phyloP scores from a whole-genome alignment of 35 echinoderm and acorn worm species.

The Lytechinus pictus region DNA sequence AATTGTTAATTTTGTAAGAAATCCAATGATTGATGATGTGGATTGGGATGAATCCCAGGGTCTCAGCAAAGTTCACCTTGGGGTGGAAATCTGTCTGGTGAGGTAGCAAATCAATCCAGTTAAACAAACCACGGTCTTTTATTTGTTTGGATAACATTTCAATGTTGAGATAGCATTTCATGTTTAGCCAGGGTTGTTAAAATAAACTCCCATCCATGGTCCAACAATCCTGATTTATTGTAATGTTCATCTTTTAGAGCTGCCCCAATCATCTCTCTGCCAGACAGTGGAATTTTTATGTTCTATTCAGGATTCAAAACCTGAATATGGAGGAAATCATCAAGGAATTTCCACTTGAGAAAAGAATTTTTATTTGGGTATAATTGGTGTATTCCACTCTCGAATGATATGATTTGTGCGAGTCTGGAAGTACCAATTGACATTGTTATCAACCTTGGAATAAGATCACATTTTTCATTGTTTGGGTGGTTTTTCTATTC shows the following conservation, averaged over 20 bases:
- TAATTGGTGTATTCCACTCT: background rate
- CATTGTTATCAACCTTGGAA: background rate
- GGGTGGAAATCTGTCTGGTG: background rate
- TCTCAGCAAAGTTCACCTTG: background rate
- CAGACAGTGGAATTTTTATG: background rate
- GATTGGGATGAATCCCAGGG: background rate
- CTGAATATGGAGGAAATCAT: background rate
- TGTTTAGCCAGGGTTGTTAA: background rate
- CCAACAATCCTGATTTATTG: background rate
- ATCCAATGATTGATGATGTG: background rate
- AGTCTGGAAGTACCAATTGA: background rate
- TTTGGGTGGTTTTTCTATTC: too few relatives aligned
- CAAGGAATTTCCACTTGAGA: background rate
- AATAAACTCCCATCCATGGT: background rate
- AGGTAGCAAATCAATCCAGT: constrained; percentile 11
- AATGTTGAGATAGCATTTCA: constrained; percentile 4
- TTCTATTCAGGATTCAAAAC: background rate
- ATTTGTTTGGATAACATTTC: constrained; percentile 20
- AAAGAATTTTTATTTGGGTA: constrained; percentile 5
- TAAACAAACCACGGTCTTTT: background rate
- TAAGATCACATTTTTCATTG: background rate
- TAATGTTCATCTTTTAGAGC: background rate
- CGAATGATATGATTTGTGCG: background rate
- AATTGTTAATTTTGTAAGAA: background rate
- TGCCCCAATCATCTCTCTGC: background rate